Percentiles rank a stretch among this genome's conserved stretches.
These are phyloP conservation scores for Drosophila setosimentum DNA, from an alignment of 2,888 invertebrate genomes.

Conservation along the genomic window DNA sequence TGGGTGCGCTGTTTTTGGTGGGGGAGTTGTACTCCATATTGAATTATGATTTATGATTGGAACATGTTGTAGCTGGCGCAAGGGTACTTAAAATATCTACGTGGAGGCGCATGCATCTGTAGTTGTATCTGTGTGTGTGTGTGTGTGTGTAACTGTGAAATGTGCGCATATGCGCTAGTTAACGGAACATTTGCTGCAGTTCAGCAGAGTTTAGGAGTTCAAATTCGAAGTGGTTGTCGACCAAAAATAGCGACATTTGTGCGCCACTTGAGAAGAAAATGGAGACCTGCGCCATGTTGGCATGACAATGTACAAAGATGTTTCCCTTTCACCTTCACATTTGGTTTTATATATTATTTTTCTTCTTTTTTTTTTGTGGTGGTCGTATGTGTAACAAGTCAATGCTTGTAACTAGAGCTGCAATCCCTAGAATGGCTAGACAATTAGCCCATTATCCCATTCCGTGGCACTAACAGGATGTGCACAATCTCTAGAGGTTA, in stretches of 20 bases:
- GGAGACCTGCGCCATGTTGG: constrained; percentile 56
- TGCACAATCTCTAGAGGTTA: constrained; percentile 29
- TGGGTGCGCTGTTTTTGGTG: constrained; percentile 11
- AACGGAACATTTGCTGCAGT: constrained; percentile 64
- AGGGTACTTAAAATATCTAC: constrained; percentile 66
- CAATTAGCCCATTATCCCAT: constrained; percentile 54
- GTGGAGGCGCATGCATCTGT: constrained; percentile 18
- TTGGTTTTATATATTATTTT: not conserved
- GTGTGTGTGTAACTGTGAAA: constrained; percentile 49
- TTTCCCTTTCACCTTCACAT: constrained; percentile 23
- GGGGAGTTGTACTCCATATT: constrained; percentile 74
- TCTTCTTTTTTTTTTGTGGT: constrained; percentile 1
- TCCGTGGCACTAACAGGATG: constrained; percentile 40
- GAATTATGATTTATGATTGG: constrained; percentile 78
- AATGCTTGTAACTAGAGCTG: constrained; percentile 65
- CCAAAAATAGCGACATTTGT: constrained; percentile 77
- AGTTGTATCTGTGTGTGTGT: constrained; percentile 19
- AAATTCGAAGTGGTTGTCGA: constrained; percentile 63
- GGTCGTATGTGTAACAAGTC: constrained; percentile 35
- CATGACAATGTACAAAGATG: constrained; percentile 51
- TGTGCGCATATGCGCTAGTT: constrained; percentile 79
- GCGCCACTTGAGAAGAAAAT: constrained; percentile 59
- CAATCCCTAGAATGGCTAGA: constrained; percentile 45
- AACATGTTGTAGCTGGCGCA: constrained; percentile 73
- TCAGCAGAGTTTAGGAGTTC: constrained; percentile 31